Conservation (phyloP, 2,113 vertebrate genomes). For the Urocolius indicus region DNA sequence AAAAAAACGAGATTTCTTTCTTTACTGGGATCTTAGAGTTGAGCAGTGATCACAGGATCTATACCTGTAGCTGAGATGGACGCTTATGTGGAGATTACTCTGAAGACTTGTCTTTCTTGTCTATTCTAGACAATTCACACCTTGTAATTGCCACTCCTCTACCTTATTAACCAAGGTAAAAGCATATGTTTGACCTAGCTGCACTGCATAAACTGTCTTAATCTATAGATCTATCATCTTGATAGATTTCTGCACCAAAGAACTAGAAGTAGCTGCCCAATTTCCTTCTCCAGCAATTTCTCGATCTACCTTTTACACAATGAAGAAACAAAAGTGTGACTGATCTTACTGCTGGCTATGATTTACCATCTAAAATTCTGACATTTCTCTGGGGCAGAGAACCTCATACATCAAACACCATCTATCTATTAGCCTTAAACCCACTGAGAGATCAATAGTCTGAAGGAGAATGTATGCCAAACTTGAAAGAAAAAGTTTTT, state of each 20-base stretch:
- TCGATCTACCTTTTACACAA: background rate
- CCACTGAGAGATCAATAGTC: background rate
- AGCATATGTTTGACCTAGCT: background rate
- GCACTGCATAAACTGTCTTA: background rate
- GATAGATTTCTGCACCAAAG: background rate
- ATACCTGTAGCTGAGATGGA: fast-evolving
- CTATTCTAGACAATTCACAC: background rate
- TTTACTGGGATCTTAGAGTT: background rate
- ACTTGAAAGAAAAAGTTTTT: background rate
- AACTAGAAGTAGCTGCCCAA: background rate
- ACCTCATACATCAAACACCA: background rate
- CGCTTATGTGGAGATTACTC: background rate
- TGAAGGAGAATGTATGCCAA: background rate
- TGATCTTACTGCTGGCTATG: background rate
- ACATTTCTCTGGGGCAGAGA: background rate
- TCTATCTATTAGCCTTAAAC: background rate
- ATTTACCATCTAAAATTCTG: background rate
- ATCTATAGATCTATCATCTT: background rate
- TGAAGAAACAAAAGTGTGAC: background rate
- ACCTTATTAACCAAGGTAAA: background rate
- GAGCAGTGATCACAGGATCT: background rate
- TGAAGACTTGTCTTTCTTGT: background rate
- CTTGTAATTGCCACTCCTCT: background rate
- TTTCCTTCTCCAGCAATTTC: background rate
- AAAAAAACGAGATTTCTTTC: background rate